phyloP scores from a whole-genome alignment of 2,797 vertebrate species.

The Onychomys torridus region DNA sequence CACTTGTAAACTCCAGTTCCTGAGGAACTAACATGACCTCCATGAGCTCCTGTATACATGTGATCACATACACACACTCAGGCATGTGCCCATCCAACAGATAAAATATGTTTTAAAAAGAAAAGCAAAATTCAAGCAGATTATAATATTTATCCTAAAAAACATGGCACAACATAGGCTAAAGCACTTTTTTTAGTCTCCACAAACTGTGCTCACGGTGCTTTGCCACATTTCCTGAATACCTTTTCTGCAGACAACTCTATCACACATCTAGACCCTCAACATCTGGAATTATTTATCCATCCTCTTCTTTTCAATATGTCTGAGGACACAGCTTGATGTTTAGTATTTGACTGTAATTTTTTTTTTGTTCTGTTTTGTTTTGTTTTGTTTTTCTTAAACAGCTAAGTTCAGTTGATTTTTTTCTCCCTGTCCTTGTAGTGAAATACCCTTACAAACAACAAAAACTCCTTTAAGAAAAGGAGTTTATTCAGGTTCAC shows the following conservation, averaged over 20 bases:
- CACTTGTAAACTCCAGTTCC: neutral
- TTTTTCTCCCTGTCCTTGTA: neutral
- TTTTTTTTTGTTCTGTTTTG: too few relatives aligned
- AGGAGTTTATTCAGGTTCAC: neutral
- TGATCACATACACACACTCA: neutral
- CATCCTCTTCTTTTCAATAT: neutral
- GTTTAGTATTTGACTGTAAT: neutral
- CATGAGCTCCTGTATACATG: neutral
- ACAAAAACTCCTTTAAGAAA: too few relatives aligned
- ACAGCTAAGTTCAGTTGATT: neutral
- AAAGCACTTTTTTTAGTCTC: neutral
- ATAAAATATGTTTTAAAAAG: too few relatives aligned
- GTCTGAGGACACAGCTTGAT: neutral
- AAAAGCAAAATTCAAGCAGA: neutral
- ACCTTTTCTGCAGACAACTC: neutral
- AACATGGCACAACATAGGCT: neutral
- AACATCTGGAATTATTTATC: neutral
- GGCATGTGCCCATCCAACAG: neutral
- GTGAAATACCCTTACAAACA: neutral
- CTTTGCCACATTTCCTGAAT: neutral
- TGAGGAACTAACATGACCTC: neutral
- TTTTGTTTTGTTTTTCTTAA: neutral
- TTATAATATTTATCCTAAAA: neutral
- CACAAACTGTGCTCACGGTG: neutral
- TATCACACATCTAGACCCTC: neutral